Base-by-base conservation (phyloP, 2,797 vertebrate genomes). In the Percopsis omiscomaycus region DNA sequence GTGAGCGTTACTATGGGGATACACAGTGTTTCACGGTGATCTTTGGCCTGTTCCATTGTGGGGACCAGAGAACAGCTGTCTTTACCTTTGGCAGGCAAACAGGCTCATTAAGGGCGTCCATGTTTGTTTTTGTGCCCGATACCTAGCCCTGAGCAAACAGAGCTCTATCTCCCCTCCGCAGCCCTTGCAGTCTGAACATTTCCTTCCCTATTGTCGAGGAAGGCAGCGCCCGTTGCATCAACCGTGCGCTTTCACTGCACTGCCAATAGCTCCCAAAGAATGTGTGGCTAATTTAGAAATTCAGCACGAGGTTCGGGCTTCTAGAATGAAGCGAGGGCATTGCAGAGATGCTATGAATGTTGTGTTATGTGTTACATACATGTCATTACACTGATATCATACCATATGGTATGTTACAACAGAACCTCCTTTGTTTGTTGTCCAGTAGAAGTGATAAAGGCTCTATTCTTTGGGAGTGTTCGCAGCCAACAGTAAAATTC, bases 21-120 rank as follows among this genome's bases (percentile, higher is more conserved):
- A 52, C 55, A n/a, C 67, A 77, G 78, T 67, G 85, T 82, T 81
- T 62, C 75, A 66, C 77, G 73, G 66, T 71, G 73, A 72, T 72
- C 81, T 32, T 64, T 69, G 75, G 79, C 75, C 79, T 68, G 83
- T 73, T 87, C 84, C 86, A 88, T 89, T 88, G 89, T 89, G 85
- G 83, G 61, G 66, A 85, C 79, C 79, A 84, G 83, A 85, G 89
- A 91, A 88, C 91, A 92, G 91, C 91, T 91, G 89, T 91, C 90
- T 91, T 92, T 91, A 91, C 90, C 87, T 90, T 90, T 89, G 88
- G 90, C 89, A 90, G 89, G 85, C 85, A 92, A 91, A 91, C 89
- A 91, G 87, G 79, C 87, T 90, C 88, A 91, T 92, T 92, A 92
- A 89, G 84, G 77, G 86, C 71, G 15, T 83, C 86, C 89, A 88